Evolutionary conservation across 2,797 vertebrate species (phyloP).

Genomic region (Spea hammondii): DNA sequence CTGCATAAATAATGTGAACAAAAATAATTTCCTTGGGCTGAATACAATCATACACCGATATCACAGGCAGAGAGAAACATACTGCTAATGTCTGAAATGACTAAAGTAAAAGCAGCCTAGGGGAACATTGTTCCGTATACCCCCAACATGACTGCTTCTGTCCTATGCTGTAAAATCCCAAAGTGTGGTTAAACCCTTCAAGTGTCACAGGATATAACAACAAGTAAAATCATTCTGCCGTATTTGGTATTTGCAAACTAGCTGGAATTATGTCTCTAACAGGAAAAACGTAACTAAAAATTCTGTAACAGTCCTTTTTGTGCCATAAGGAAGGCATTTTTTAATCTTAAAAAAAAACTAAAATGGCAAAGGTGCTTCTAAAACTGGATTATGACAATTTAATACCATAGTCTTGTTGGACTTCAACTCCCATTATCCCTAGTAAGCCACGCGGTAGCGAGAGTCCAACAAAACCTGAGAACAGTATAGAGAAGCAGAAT

Average conservation of each 20-base stretch:
- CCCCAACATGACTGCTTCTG: neutral
- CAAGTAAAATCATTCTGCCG: conserved; percentile 1
- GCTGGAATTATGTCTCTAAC: too few species aligned
- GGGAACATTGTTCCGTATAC: neutral
- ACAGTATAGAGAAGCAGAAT: too few species aligned
- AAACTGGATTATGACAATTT: neutral
- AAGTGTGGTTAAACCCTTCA: conserved; percentile 35
- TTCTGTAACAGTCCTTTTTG: neutral
- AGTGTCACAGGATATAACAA: conserved; percentile 37
- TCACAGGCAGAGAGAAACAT: neutral
- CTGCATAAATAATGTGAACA: conserved; percentile 13
- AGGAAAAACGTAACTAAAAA: neutral
- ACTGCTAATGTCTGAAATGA: conserved; percentile 3
- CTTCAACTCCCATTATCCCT: too few species aligned
- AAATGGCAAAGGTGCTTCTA: neutral
- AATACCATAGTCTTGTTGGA: too few species aligned
- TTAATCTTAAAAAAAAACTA: neutral
- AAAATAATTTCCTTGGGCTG: neutral
- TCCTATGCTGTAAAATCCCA: conserved; percentile 25
- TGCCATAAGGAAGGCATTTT: too few species aligned
- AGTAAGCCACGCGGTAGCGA: too few species aligned
- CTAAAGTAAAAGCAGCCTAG: neutral
- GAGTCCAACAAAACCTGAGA: too few species aligned
- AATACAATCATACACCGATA: neutral
- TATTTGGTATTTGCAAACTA: neutral